Evolutionary conservation across 2,888 invertebrate species (phyloP).

Genomic region (Chromoteleia sp.): DNA sequence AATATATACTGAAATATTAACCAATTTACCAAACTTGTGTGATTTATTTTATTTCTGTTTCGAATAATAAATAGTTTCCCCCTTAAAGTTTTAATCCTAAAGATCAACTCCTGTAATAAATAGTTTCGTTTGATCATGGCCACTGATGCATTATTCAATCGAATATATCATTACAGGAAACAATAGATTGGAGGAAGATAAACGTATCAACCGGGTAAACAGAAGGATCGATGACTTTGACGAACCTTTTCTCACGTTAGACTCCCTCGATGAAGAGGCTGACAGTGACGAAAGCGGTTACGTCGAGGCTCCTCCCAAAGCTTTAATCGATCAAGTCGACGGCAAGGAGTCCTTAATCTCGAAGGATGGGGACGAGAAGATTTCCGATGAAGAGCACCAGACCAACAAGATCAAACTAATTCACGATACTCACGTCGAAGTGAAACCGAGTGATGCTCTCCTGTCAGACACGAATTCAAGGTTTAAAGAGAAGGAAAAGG

Average conservation of each 20-base stretch:
- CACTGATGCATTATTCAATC: conserved; percentile 21
- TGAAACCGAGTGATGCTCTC: conserved; percentile 55
- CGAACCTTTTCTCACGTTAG: conserved; percentile 81
- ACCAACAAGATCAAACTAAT: conserved; percentile 37
- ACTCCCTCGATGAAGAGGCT: conserved; percentile 88
- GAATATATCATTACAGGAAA: conserved; percentile 57
- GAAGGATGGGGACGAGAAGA: conserved; percentile 27
- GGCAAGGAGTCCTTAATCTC: conserved; percentile 49
- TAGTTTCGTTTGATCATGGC: not conserved
- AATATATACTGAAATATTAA: too few species aligned
- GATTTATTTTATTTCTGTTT: not conserved
- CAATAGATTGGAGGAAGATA: conserved; percentile 58
- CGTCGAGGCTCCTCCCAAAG: conserved; percentile 88
- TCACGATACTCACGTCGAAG: conserved; percentile 29
- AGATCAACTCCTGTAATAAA: not conserved
- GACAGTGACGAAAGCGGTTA: conserved; percentile 96
- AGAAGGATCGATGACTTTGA: conserved; percentile 80
- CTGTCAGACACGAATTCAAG: conserved; percentile 47
- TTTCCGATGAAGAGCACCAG: conserved; percentile 9
- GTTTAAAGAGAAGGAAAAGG: conserved; percentile 73
- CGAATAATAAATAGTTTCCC: not conserved
- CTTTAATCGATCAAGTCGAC: conserved; percentile 63
- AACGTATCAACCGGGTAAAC: conserved; percentile 53
- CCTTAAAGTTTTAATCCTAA: not conserved
- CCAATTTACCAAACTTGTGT: too few species aligned